Evolutionary conservation across 2,797 vertebrate genomes (phyloP).

Genomic region (Setipinna tenuifilis): DNA sequence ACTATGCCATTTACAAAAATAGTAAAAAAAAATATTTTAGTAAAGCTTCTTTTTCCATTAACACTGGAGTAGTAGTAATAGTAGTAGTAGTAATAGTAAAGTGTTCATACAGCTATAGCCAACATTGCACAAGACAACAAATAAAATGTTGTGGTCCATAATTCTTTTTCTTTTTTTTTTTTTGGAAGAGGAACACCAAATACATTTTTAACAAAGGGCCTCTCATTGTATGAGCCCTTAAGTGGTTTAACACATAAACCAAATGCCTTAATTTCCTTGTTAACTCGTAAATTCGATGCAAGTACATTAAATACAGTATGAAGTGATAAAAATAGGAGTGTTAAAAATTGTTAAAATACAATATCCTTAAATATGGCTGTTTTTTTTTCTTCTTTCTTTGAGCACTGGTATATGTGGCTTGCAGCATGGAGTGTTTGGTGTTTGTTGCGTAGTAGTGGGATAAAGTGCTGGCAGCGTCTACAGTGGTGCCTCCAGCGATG

Average conservation of each 20-base stretch:
- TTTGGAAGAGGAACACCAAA: not conserved
- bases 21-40: not conserved
- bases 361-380: no score
- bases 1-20: not conserved
- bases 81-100: not conserved
- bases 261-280: not conserved
- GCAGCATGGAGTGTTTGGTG: conserved; percentile 5
- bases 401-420: not conserved
- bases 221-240: not conserved
- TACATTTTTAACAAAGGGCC: not conserved
- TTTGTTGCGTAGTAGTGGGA: conserved; percentile 8
- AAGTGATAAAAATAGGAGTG: not conserved
- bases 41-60: not conserved
- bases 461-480: conserved; percentile 14
- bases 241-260: not conserved
- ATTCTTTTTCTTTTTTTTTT: not conserved
- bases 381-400: no score
- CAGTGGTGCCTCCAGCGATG: conserved; percentile 13
- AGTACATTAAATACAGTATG: conserved; percentile 9
- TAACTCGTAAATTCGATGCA: not conserved
- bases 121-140: conserved; percentile 22
- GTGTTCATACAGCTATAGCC: not conserved
- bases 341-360: conserved; percentile 1
- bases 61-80: not conserved
- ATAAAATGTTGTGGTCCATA: not conserved